Base-by-base conservation (phyloP, 2,888 invertebrate genomes). In the Trichogramma dendrolimi region DNA sequence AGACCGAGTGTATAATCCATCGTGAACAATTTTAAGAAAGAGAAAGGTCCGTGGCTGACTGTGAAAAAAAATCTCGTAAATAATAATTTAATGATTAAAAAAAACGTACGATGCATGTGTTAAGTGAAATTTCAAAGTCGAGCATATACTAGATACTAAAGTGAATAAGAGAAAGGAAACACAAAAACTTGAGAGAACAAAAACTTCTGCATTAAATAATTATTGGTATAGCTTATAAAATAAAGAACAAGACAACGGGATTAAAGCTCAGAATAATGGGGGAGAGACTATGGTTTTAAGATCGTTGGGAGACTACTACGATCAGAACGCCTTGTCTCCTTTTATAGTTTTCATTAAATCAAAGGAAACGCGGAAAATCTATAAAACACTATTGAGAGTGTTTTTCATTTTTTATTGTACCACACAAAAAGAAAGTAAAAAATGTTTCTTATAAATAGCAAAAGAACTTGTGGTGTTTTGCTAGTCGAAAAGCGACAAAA, bases 91-190 rank as follows among this genome's bases (percentile, higher is more conserved):
- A 52, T 56, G 38, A 38, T 52, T 53, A 61, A 62, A 61, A 60
- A 65, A 66, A 62, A 71, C 70, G 74, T 72, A 74, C 72, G 73
- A 77, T 76, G 76, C 76, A 76, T 76, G 72, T 75, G 76, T 77
- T 75, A 71, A 74, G 66, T 66, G 66, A 66, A 66, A 62, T 64
- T 63, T 59, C 62, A 66, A 65, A 61, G 65, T 63, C 53, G 55
- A 65, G 61, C 58, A 59, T 63, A 10, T 8, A 46, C 10, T 46
- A 64, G 64, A 60, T 63, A 64, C 59, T 66, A 66, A 64, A 58
- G 59, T 59, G 47, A 61, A 54, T 65, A 27, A 27, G 27, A 61
- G 61, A 54, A 56, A 50, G 58, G 47, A 55, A 47, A 27, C 27
- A 27, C 27, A 27, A 58, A 61, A 61, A 50, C 63, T 56, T 65